Evolutionary conservation across 2,888 invertebrate species (phyloP), one percentile per base, ranked within the genome.

Genomic region (Volucella inanis): DNA sequence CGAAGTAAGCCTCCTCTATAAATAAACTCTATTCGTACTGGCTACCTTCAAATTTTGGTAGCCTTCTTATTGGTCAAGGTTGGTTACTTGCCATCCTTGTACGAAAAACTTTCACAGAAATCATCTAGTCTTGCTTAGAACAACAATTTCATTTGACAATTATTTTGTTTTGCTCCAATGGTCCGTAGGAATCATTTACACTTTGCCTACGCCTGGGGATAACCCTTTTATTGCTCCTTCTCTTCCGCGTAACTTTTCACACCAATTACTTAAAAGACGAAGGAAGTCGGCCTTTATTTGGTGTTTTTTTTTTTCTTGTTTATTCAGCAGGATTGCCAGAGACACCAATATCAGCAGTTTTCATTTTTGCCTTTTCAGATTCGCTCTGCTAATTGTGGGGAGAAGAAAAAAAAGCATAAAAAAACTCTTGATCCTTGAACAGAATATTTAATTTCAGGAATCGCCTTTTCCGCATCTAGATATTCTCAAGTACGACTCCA

Each of bases 281-380:
- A 64, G 45, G 8, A 22, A 15, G 3, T 39, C 15, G 22, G 22
- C 22, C 22, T 22, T 22, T 22, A 22, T 22, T 22, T 22, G 3
- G 22, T 22, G 22, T 22, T 22, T 22, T 22, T 22, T 22, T 22
- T 50, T 14, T 10, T 43, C 65, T 45, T 50, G 38, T 22, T 45
- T 47, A 64, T 49, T 61, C 38, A 38, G 12, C 18, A 39, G 47
- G 43, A 67, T 67, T 72, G 45, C 54, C 22, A 22, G 54, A 67
- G 68, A 61, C 80, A 74, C 62, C 74, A 75, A 80, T 68, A 80
- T 80, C 80, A 68, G 74, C 61, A 62, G 31, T 79, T 79, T 65
- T 15, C 41, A 64, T 11, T 70, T 54, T 59, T 55, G 43, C 15
- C 57, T 43, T 45, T 1, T 8, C n/a, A 52, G 31, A 22, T 49